Evolutionary conservation across 2,797 vertebrate genomes (phyloP), one percentile per base, ranked within the genome.

Genomic region (Sebastolobus altivelis): DNA sequence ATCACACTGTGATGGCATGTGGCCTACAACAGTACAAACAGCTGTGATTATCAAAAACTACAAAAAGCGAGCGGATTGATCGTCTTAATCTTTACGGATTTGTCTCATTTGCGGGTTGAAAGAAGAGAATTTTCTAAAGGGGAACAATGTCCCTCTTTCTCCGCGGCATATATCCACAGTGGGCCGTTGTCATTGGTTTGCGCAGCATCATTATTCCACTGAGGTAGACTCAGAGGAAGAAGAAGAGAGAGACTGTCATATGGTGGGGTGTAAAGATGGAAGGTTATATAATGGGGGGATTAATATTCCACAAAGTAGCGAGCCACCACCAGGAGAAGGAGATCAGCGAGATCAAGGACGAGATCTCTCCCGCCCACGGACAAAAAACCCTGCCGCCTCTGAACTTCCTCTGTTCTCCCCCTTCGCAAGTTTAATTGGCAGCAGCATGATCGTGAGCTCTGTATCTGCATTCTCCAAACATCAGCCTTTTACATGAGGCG

Each of bases 321-420:
- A 91, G 87, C 80, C 84, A 86, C 87, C 88, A 86, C 78, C 77
- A 84, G 91, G 83, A 93, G 91, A 87, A 83, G 81, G 75, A 93
- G 93, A 95, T 95, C 91, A 91, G 89, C 25, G 59, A 92, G 92
- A 94, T 94, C 90, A 92, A 92, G 86, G 88, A 83, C 20, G 38
- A 88, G 88, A 89, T 93, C 90, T 92, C 86, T 89, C 92, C 90
- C 93, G 71, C 93, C 93, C 92, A 95, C 93, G 29, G 82, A 92
- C 83, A 88, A 80, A 89, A 33, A 93, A 67, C 77, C 83, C 88
- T 76, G 81, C 70, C 60, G 84, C 84, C 86, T 94, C 87, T 92
- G 80, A 92, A 91, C 88, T 88, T 87, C 81, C 87, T 88, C 85
- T 79, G 81, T 83, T 89, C 88, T 74, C 81, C 87, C 82, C 65